phyloP scores from a whole-genome alignment of 2,113 vertebrate species.

The Dendrocopos noguchii region DNA sequence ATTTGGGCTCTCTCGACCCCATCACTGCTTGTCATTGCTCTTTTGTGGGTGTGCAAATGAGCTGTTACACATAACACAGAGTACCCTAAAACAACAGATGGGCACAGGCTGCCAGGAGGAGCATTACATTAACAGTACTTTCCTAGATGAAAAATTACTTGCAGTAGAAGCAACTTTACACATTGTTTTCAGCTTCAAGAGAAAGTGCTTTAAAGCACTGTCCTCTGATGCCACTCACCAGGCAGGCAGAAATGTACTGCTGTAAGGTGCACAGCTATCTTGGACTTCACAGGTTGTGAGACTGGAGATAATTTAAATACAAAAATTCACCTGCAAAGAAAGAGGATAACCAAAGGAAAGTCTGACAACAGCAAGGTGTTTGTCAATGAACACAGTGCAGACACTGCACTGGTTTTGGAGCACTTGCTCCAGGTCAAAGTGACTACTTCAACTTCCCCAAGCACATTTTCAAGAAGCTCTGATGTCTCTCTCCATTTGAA shows the following conservation, averaged over 20 bases:
- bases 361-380: background rate
- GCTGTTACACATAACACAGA: background rate
- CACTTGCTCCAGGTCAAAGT: background rate
- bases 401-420: background rate
- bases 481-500: background rate
- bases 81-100: background rate
- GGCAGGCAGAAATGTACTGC: background rate
- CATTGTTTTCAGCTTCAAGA: background rate
- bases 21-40: background rate
- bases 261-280: background rate
- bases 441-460: background rate
- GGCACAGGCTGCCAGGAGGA: background rate
- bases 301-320: background rate
- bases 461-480: background rate
- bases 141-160: background rate
- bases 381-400: background rate
- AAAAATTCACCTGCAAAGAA: background rate
- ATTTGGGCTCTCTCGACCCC: background rate
- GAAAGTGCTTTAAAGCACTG: background rate
- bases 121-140: background rate
- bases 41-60: background rate
- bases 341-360: background rate
- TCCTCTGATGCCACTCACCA: background rate
- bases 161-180: background rate
- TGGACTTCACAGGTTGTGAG: background rate